These are phyloP conservation scores for Drosophila kokeensis DNA, from an alignment of 2,888 invertebrate genomes.

Conservation along the genomic window DNA sequence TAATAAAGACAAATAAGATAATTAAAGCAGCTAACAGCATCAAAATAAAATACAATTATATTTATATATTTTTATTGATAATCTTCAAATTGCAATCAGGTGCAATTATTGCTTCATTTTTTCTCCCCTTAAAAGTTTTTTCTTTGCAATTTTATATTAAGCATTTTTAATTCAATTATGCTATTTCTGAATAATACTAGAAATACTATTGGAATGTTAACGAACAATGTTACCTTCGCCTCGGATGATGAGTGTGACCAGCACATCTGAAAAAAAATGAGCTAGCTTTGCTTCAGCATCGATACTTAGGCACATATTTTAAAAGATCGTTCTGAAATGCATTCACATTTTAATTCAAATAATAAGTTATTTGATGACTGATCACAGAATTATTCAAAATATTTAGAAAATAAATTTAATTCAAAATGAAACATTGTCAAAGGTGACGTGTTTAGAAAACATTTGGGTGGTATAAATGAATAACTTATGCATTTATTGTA, in stretches of 20 bases:
- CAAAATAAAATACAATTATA: not conserved
- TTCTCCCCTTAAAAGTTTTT: not conserved
- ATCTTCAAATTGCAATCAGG: not conserved
- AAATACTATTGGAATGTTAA: not conserved
- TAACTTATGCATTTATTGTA: not conserved
- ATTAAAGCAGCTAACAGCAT: not conserved
- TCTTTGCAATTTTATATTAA: not conserved
- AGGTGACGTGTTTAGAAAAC: not conserved
- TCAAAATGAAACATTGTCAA: not conserved
- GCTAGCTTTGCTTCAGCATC: not conserved
- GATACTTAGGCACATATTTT: not conserved
- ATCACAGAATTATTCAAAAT: not conserved
- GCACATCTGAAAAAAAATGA: not conserved
- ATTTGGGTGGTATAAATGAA: not conserved
- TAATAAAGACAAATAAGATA: not conserved
- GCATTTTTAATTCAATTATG: not conserved
- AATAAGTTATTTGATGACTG: not conserved
- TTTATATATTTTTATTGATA: not conserved
- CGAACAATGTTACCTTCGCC: not conserved
- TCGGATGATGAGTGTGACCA: conserved; percentile 11
- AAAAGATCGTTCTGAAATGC: not conserved
- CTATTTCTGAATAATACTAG: not conserved
- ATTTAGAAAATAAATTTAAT: not conserved
- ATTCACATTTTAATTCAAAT: not conserved
- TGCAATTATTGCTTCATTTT: not conserved